Conservation (phyloP, 2,888 invertebrate species). For the Adelognathus sp. region DNA sequence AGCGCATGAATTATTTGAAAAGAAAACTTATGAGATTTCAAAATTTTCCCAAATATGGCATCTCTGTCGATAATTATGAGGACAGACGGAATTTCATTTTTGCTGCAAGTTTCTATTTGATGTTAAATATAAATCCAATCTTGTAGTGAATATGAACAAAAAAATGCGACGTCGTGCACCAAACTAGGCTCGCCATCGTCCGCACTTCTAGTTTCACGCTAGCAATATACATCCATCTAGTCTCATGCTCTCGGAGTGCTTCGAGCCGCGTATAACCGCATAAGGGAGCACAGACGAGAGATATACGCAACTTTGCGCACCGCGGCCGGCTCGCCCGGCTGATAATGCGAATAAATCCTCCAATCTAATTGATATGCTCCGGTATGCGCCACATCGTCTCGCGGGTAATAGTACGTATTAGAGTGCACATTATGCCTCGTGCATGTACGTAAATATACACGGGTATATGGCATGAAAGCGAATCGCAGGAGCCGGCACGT, state of each 20-base stretch:
- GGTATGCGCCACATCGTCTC: constrained; percentile 58
- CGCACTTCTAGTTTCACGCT: constrained; percentile 22
- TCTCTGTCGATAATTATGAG: no score
- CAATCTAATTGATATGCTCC: constrained; percentile 67
- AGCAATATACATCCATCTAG: not conserved
- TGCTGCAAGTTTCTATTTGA: no score
- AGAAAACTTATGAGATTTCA: no score
- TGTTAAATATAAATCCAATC: no score
- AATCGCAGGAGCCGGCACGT: constrained; percentile 46
- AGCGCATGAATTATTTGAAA: no score
- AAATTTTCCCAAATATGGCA: no score
- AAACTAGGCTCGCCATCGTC: constrained; percentile 29
- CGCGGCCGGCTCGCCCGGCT: constrained; percentile 45
- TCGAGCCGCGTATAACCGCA: not conserved
- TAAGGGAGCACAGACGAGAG: constrained; percentile 10
- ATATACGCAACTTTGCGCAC: constrained; percentile 69
- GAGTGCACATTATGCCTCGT: constrained; percentile 39
- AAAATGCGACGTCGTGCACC: constrained; percentile 24
- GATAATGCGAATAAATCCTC: constrained; percentile 75
- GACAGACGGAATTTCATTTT: no score
- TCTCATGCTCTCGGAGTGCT: not conserved
- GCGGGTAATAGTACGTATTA: constrained; percentile 50
- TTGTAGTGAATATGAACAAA: no score
- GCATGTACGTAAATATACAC: constrained; percentile 10
- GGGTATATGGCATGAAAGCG: constrained; percentile 17